phyloP scores from a whole-genome alignment of 2,797 vertebrate species.

The Parotocinclus haroldoi region DNA sequence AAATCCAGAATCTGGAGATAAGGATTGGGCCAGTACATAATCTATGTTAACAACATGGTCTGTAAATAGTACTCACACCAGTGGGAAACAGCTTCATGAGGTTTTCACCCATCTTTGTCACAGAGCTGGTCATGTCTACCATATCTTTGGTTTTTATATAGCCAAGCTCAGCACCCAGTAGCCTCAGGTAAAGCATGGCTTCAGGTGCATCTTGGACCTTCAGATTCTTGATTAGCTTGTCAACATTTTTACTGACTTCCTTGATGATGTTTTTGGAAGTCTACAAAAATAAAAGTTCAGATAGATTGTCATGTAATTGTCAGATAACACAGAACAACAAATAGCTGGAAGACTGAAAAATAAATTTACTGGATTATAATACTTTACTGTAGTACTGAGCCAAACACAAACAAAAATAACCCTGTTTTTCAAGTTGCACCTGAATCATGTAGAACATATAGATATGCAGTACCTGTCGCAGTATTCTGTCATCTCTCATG shows the following conservation, averaged over 20 bases:
- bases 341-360: too few relatives aligned
- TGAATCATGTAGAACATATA: too few relatives aligned
- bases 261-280: constrained; percentile 72
- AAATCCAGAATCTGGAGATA: too few relatives aligned
- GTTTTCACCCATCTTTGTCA: constrained; percentile 60
- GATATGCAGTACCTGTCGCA: constrained; percentile 62
- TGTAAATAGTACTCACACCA: constrained; percentile 49
- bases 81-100: constrained; percentile 67
- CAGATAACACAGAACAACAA: too few relatives aligned
- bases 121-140: constrained; percentile 64
- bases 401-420: too few relatives aligned
- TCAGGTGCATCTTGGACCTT: constrained; percentile 75
- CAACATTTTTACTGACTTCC: constrained; percentile 74
- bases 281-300: constrained; percentile 40
- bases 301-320: too few relatives aligned
- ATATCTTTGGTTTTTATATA: constrained; percentile 84
- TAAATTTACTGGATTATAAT: too few relatives aligned
- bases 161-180: constrained; percentile 89
- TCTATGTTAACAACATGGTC: background rate
- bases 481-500: constrained; percentile 61
- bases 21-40: background rate
- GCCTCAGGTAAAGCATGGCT: constrained; percentile 85
- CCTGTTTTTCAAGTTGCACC: too few relatives aligned
- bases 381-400: too few relatives aligned
- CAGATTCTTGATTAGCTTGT: constrained; percentile 81